Evolutionary conservation across 1,140 invertebrate species (phyloP).

Genomic region (Fopius arisanus): DNA sequence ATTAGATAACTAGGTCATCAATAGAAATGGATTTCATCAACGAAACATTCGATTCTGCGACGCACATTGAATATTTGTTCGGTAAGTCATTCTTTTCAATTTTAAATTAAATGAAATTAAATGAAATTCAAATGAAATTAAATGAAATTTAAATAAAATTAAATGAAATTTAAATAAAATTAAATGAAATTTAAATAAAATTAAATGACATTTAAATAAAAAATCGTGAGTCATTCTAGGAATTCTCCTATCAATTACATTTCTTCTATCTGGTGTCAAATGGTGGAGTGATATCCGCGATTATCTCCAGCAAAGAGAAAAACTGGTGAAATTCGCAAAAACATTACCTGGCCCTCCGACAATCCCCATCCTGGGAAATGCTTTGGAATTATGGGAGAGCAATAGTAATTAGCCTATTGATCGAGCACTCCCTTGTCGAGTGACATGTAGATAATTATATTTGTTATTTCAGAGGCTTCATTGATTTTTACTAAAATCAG

Average conservation of each 20-base stretch:
- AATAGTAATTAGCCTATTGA: neutral
- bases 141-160: too few relatives aligned
- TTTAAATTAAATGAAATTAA: too few relatives aligned
- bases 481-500: neutral
- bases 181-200: too few relatives aligned
- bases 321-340: neutral
- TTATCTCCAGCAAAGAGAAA: neutral
- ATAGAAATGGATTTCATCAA: too few relatives aligned
- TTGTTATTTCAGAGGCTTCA: neutral
- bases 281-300: neutral
- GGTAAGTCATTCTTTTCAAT: too few relatives aligned
- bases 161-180: too few relatives aligned
- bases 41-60: too few relatives aligned
- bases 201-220: too few relatives aligned
- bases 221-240: neutral
- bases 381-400: constrained; percentile 1
- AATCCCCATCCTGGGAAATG: neutral
- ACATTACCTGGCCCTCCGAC: neutral
- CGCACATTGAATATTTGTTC: too few relatives aligned
- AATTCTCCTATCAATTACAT: neutral
- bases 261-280: neutral
- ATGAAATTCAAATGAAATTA: too few relatives aligned
- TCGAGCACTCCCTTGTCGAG: neutral
- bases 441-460: too few relatives aligned
- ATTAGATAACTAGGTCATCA: too few relatives aligned